Evolutionary conservation across 92 coral and sea anemone species (phyloP).

Genomic region (Bergia sp.): DNA sequence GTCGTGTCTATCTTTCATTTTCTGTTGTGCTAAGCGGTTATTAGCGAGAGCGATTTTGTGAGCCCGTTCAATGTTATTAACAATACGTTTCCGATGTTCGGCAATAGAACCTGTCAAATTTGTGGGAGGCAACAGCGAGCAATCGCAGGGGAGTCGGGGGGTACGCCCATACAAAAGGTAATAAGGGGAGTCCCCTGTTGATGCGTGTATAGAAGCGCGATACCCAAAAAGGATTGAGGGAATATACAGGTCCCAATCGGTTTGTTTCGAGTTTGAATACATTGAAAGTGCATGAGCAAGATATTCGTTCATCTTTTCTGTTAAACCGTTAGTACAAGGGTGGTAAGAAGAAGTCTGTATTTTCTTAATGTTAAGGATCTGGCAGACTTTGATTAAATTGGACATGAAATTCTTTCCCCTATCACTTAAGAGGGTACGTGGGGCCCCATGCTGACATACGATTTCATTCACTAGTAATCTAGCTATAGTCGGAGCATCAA

Average conservation of each 20-base stretch:
- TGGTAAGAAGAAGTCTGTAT: constrained; percentile 24
- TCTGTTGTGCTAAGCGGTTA: constrained; percentile 63
- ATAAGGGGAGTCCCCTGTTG: constrained; percentile 45
- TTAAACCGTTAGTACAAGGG: constrained; percentile 30
- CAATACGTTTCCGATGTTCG: constrained; percentile 67
- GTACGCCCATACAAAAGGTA: constrained; percentile 41
- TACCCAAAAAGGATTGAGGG: constrained; percentile 52
- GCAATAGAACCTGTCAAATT: constrained; percentile 52
- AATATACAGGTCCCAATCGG: constrained; percentile 43
- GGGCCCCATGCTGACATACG: constrained; percentile 45
- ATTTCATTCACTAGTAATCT: constrained; percentile 25
- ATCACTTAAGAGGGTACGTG: constrained; percentile 46
- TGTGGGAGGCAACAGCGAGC: constrained; percentile 47
- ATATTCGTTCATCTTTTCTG: constrained; percentile 27
- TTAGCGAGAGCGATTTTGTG: constrained; percentile 54
- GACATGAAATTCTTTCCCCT: constrained; percentile 47
- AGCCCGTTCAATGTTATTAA: constrained; percentile 56
- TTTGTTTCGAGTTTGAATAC: constrained; percentile 38
- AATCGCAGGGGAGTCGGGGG: constrained; percentile 58
- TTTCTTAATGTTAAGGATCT: constrained; percentile 22
- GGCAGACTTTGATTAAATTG: constrained; percentile 13
- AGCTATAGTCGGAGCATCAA: constrained; percentile 56
- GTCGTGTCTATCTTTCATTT: constrained; percentile 66
- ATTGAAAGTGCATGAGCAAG: constrained; percentile 40
- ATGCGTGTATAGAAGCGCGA: constrained; percentile 1